Conservation (phyloP, 1,140 invertebrate genomes). For the Drosophila miranda region DNA sequence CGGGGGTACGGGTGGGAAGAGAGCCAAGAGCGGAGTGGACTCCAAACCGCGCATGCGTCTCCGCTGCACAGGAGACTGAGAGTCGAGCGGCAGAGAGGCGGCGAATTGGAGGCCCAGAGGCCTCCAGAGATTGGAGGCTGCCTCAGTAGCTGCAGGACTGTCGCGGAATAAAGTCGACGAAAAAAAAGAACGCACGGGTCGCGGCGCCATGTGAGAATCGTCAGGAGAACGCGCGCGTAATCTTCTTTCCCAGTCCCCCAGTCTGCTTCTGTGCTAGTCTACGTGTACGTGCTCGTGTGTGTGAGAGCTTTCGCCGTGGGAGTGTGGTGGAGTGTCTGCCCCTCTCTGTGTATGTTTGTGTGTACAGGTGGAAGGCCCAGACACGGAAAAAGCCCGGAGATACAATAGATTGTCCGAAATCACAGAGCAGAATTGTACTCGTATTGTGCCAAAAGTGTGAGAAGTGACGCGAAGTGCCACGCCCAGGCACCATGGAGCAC, state of each 20-base stretch:
- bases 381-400: slow-evolving; percentile 2
- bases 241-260: slow-evolving; percentile 27
- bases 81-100: slow-evolving; percentile 8
- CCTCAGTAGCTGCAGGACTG: slow-evolving; percentile 70
- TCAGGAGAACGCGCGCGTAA: slow-evolving; percentile 72
- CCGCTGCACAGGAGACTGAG: slow-evolving; percentile 51
- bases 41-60: slow-evolving; percentile 46
- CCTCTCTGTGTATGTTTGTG: slow-evolving; percentile 5
- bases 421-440: background rate
- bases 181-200: slow-evolving; percentile 30
- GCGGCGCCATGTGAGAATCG: slow-evolving; percentile 33
- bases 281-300: too few relatives aligned
- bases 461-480: slow-evolving; percentile 36
- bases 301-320: slow-evolving; percentile 11
- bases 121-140: slow-evolving; percentile 41
- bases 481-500: slow-evolving; percentile 67
- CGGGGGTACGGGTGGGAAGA: slow-evolving; percentile 15
- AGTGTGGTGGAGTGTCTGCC: background rate
- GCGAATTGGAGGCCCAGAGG: slow-evolving; percentile 53
- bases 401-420: slow-evolving; percentile 7
- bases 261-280: too few relatives aligned
- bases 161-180: slow-evolving; percentile 65
- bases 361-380: slow-evolving; percentile 48
- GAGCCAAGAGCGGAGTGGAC: slow-evolving; percentile 24
- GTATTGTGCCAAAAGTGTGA: slow-evolving; percentile 24